phyloP scores from a whole-genome alignment of 2,888 invertebrate species.

The Cryptosula pallasiana region DNA sequence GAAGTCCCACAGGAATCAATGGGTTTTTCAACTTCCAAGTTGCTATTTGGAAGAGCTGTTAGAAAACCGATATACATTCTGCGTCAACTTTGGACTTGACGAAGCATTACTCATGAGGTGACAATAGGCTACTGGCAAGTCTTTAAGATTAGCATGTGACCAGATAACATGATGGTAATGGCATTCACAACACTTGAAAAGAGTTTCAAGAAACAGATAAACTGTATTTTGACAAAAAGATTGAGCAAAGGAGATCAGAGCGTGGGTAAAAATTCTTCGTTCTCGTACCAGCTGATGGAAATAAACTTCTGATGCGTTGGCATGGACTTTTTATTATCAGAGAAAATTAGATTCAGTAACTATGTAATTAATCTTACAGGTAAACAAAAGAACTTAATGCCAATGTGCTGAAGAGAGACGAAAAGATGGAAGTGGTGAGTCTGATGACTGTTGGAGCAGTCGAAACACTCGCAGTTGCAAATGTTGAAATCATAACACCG shows the following conservation, averaged over 20 bases:
- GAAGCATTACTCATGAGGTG: neutral
- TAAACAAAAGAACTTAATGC: constrained; percentile 27
- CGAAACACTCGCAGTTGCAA: neutral
- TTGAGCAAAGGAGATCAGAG: constrained; percentile 26
- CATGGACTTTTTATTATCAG: constrained; percentile 26
- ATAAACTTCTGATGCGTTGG: constrained; percentile 29
- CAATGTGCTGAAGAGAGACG: constrained; percentile 28
- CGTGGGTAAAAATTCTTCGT: constrained; percentile 30
- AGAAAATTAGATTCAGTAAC: too few relatives aligned
- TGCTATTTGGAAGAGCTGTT: constrained; percentile 30
- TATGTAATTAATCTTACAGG: constrained; percentile 28
- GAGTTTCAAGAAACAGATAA: constrained; percentile 26
- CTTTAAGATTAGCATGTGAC: constrained; percentile 28
- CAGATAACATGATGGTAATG: constrained; percentile 29
- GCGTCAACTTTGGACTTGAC: constrained; percentile 29
- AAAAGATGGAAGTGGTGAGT: neutral
- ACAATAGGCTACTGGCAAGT: constrained; percentile 31
- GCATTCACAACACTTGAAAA: constrained; percentile 27
- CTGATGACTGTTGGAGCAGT: neutral
- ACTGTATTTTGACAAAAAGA: constrained; percentile 29
- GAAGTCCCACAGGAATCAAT: constrained; percentile 24
- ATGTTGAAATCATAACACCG: constrained; percentile 2
- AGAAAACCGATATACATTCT: constrained; percentile 28
- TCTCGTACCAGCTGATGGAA: constrained; percentile 31
- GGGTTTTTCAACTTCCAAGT: constrained; percentile 30